These are phyloP conservation scores for Tenthredo scrophulariae DNA, from an alignment of 2,888 invertebrate species.

Conservation along the genomic window DNA sequence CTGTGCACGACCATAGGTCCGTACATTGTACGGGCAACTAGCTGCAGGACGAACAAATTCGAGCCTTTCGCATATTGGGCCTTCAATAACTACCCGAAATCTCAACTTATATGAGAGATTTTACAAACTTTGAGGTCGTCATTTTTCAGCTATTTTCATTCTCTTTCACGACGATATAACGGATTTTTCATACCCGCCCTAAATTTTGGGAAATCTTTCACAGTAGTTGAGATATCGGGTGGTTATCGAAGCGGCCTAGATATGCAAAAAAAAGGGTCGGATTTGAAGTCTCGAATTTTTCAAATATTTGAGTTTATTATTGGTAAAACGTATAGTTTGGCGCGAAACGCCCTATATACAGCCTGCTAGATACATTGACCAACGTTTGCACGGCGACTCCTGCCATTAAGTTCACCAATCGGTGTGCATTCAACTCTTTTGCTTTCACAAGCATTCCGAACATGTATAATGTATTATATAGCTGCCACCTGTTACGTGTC, in stretches of 20 bases:
- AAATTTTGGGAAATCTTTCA: too few relatives aligned
- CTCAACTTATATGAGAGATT: not conserved
- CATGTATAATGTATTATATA: not conserved
- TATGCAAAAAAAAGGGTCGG: too few relatives aligned
- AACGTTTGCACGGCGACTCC: not conserved
- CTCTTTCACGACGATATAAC: not conserved
- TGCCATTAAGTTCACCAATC: not conserved
- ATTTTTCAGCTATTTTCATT: not conserved
- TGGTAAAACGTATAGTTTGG: not conserved
- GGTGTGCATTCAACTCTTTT: slow-evolving; percentile 10
- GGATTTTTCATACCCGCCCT: too few relatives aligned
- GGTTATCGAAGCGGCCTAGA: too few relatives aligned
- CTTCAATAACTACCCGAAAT: not conserved
- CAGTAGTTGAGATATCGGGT: too few relatives aligned
- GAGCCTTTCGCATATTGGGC: not conserved
- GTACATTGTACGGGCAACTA: not conserved
- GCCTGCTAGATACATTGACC: not conserved
- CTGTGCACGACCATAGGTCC: not conserved
- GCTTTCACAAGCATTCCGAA: slow-evolving; percentile 14
- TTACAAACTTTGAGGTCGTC: not conserved
- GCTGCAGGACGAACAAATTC: not conserved
- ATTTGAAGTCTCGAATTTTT: too few relatives aligned
- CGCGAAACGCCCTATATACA: not conserved
- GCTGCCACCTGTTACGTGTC: not conserved
- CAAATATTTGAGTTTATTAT: too few relatives aligned